Percentiles rank a stretch among this genome's conserved stretches.
Evolutionary conservation across 2,888 invertebrate genomes (phyloP).

Genomic region (Drosophila atripex): DNA sequence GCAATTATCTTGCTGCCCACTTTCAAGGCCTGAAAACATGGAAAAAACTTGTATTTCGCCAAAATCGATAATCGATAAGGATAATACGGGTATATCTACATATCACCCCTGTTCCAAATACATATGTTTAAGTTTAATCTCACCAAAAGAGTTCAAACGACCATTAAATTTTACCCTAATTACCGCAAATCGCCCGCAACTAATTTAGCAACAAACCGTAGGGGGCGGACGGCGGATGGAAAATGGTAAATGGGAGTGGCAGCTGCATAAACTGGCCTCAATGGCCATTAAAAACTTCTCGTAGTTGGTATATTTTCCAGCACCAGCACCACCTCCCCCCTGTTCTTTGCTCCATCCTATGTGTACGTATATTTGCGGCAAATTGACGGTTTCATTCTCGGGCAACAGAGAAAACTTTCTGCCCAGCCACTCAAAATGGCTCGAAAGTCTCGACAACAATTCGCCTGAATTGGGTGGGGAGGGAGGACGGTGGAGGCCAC

Average conservation of each 20-base stretch:
- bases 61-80: too few relatives aligned
- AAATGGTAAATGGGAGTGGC: conserved; percentile 44
- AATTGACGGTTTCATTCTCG: conserved; percentile 61
- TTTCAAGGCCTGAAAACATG: background rate
- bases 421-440: conserved; percentile 57
- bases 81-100: background rate
- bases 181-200: conserved; percentile 78
- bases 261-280: conserved; percentile 68
- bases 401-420: conserved; percentile 60
- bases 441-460: conserved; percentile 49
- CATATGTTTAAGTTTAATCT: conserved; percentile 6
- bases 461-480: conserved; percentile 24
- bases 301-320: conserved; percentile 24
- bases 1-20: background rate
- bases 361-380: conserved; percentile 50
- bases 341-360: conserved; percentile 19
- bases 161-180: conserved; percentile 71
- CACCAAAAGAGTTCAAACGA: conserved; percentile 45
- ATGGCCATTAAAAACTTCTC: conserved; percentile 70
- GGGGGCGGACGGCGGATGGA: conserved; percentile 1
- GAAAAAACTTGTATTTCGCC: background rate
- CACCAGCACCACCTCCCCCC: background rate
- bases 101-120: background rate
- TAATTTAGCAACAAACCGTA: conserved; percentile 68
- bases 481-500: background rate